phyloP scores from a whole-genome alignment of 2,797 vertebrate species.

The Pogoniulus pusillus region DNA sequence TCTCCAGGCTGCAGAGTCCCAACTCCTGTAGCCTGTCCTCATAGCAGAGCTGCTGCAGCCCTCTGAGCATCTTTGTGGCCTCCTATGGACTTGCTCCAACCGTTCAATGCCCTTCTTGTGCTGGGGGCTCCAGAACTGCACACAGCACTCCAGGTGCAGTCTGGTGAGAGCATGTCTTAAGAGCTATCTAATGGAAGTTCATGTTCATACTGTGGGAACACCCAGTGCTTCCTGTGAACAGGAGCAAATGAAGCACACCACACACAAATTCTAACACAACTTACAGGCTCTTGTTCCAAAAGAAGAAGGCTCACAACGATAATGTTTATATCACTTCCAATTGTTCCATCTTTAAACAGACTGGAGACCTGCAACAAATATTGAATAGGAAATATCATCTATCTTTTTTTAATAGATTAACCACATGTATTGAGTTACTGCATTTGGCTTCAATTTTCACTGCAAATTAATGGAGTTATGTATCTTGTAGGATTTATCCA shows the following conservation, averaged over 20 bases:
- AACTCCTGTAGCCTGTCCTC: too few species aligned
- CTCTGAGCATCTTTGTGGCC: too few species aligned
- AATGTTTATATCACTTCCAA: constrained; percentile 95
- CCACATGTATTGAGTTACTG: background rate
- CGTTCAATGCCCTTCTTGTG: too few species aligned
- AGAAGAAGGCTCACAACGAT: constrained; percentile 94
- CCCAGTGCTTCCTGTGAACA: background rate
- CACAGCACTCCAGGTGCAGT: too few species aligned
- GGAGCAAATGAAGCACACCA: background rate
- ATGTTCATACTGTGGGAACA: accelerated
- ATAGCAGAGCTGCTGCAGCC: too few species aligned
- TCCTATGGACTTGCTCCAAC: too few species aligned
- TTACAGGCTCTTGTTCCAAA: constrained; percentile 94
- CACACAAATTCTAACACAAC: constrained; percentile 49
- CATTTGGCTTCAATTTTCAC: background rate
- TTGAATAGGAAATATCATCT: background rate
- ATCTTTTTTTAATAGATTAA: background rate
- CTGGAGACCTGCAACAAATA: constrained; percentile 88
- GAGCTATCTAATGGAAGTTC: background rate
- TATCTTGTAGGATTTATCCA: background rate
- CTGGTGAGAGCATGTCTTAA: background rate
- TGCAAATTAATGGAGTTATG: background rate
- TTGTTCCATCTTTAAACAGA: constrained; percentile 97
- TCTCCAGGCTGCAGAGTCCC: too few species aligned
- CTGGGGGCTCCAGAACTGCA: too few species aligned